Base-by-base conservation (phyloP, 2,888 invertebrate species). In the Cephus nigrinus region DNA sequence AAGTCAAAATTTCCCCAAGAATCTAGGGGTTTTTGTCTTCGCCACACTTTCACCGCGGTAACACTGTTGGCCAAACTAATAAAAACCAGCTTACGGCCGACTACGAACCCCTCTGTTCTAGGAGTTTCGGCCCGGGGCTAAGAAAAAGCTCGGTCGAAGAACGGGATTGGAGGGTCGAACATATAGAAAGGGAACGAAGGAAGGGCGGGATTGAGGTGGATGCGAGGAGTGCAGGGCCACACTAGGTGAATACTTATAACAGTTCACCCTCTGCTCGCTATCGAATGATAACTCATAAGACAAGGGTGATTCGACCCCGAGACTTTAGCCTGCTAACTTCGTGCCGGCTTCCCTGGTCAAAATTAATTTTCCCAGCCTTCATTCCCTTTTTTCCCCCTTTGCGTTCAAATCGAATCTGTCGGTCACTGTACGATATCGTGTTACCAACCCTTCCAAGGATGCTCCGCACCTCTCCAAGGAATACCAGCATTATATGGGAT, bases 61-160 rank as follows among this genome's bases (percentile, higher is more conserved):
- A 78, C 79, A 79, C 79, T 84, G 83, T 83, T 82, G 81, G 82
- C 78, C 80, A 81, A 83, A 85, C 81, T 83, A 83, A 85, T 84
- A 83, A 82, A 83, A 83, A 78, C 78, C 78, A 82, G 81, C 80
- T 84, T 83, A 81, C 74, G 72, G 76, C 74, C 40, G 36, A 55
- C 72, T 32, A 69, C 30, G 15, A 40, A 40, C 40, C 40, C 55
- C 23, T 55, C 55, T 55, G 55, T 55, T 55, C 23, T 5, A 55
- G 55, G 55, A 55, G 55, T 55, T 55, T 55, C 55, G 55, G 55
- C 55, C 23, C 55, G 55, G 55, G 55, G 55, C 23, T 23, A 23
- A 23, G 9, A 55, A 12, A 23, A 55, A 23, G 40, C 23, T 23
- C 55, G 55, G 55, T 2, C 55, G 55, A 23, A 23, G 23, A 55